Evolutionary conservation across 2,113 vertebrate genomes (phyloP).

Genomic region (Dipodomys spectabilis): DNA sequence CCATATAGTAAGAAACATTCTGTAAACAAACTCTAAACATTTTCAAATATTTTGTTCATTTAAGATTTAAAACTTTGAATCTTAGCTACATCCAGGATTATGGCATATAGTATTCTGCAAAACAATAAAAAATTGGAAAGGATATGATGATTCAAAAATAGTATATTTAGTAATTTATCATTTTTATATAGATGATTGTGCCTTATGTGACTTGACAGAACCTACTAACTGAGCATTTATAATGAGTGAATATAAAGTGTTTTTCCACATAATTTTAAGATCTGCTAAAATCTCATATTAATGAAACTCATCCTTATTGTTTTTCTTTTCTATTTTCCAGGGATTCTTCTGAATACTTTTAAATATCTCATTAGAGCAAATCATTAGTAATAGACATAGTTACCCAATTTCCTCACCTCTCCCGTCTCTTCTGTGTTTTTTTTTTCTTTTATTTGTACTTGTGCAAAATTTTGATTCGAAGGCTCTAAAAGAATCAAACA

Average conservation of each 20-base stretch:
- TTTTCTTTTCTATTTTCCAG: constrained; percentile 35
- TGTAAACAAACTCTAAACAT: background rate
- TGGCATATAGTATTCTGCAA: background rate
- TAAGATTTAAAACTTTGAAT: constrained; percentile 44
- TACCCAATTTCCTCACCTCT: background rate
- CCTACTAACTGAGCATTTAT: background rate
- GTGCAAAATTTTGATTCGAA: background rate
- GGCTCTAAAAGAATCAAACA: background rate
- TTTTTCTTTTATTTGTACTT: background rate
- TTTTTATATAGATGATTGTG: background rate
- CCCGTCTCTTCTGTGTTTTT: background rate
- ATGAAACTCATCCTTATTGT: background rate
- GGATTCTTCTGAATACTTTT: background rate
- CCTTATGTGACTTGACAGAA: background rate
- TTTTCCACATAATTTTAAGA: constrained; percentile 47
- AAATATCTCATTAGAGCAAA: background rate
- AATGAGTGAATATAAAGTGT: constrained; percentile 38
- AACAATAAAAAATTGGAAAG: constrained; percentile 39
- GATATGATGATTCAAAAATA: constrained; percentile 4
- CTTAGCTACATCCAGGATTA: background rate
- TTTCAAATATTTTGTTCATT: background rate
- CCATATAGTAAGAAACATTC: constrained; percentile 41
- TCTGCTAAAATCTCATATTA: background rate
- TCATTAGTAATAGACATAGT: constrained; percentile 2
- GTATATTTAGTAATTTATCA: background rate